Evolutionary conservation across 2,797 vertebrate genomes (phyloP), one percentile per base, ranked within the genome.

Genomic region (Myripristis murdjan): DNA sequence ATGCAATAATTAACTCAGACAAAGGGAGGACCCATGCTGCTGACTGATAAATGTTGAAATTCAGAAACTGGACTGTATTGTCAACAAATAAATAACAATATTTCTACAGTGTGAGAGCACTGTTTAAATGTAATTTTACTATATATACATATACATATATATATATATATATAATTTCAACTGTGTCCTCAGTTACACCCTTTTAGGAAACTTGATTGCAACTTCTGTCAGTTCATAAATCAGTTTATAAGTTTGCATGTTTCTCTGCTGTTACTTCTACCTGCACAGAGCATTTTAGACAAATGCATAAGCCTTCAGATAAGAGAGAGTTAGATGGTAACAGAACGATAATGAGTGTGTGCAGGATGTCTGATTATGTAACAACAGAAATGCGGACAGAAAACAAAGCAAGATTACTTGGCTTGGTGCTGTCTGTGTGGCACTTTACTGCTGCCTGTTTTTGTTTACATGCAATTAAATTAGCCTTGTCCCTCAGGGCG

Each of bases 381-480:
- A 85, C 73, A 61, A 61, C 52, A 74, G 54, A 75, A 62, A 71
- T 67, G 12, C 35, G 76, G 43, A 68, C 1, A 9, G 24, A 58
- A 47, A 76, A 77, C 57, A 89, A 64, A 41, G 55, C 61, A 15
- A 48, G 69, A 76, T 75, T 73, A 52, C 70, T 57, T 60, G 46
- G 53, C 58, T 35, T 59, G 24, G 46, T 83, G 37, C 41, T 44
- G 79, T 79, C 64, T 81, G 70, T 52, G 20, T 66, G 67, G 61
- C 73, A 75, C 78, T 75, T 76, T 73, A 63, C 73, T 61, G 75
- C 66, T 73, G 74, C 70, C 64, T 71, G 64, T 52, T 82, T 88
- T 74, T 87, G 70, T 90, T 84, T 81, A 75, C 46, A 12, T 71
- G 57, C 61, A 86, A 85, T 89, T 85, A 81, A 87, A 89, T 90